Conservation (phyloP, 2,888 invertebrate species). For the Cynaeus angustus region DNA sequence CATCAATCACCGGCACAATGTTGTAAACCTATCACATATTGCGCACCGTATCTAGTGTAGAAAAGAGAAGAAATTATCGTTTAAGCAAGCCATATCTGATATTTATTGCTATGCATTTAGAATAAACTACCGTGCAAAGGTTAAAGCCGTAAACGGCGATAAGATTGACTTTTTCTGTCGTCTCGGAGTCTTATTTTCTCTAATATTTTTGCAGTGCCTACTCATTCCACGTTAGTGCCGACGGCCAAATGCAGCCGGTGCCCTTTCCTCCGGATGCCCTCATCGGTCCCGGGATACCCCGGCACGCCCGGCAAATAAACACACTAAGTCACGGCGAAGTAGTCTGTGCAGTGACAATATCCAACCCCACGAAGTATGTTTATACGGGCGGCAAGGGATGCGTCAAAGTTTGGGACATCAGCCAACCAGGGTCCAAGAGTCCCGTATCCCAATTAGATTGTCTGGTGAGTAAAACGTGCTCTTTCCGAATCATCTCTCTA, state of each 20-base stretch:
- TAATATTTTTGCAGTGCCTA: slow-evolving; percentile 87
- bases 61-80: too few relatives aligned
- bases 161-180: too few relatives aligned
- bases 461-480: slow-evolving; percentile 75
- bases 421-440: slow-evolving; percentile 88
- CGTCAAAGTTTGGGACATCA: slow-evolving; percentile 98
- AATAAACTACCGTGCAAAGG: too few relatives aligned
- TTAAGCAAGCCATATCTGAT: too few relatives aligned
- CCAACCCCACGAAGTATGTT: slow-evolving; percentile 92
- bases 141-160: too few relatives aligned
- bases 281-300: slow-evolving; percentile 93
- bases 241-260: slow-evolving; percentile 92
- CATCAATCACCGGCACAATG: too few relatives aligned
- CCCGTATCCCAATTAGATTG: slow-evolving; percentile 95
- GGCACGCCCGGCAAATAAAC: slow-evolving; percentile 93
- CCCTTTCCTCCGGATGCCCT: slow-evolving; percentile 96
- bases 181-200: too few relatives aligned
- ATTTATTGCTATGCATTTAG: too few relatives aligned
- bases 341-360: slow-evolving; percentile 97
- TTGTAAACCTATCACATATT: too few relatives aligned
- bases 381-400: slow-evolving; percentile 98
- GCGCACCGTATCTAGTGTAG: too few relatives aligned
- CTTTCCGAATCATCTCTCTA: not conserved
- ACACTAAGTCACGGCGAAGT: slow-evolving; percentile 97
- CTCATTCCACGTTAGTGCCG: slow-evolving; percentile 94